A percentile compares a stretch with the other conserved stretches of the same genome.
Evolutionary conservation across 2,888 invertebrate genomes (phyloP).

Genomic region (Ophonus ardosiacus): DNA sequence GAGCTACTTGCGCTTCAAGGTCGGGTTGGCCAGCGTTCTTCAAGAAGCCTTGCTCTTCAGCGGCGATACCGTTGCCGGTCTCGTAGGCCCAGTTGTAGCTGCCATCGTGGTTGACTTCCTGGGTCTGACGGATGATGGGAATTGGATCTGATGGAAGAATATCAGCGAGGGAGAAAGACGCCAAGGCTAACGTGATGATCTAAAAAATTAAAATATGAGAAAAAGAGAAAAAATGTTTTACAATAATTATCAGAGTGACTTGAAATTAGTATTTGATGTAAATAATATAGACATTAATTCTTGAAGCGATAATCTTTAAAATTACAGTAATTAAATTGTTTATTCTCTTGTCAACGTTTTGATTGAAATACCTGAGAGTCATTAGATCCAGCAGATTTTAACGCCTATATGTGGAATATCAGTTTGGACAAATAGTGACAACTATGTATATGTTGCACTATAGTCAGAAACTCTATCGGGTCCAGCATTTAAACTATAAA

Average conservation of each 20-base stretch:
- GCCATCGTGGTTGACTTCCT: slow-evolving; percentile 74
- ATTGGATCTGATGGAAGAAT: slow-evolving; percentile 65
- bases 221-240: background rate
- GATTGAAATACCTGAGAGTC: too few relatives aligned
- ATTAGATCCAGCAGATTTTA: too few relatives aligned
- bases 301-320: too few relatives aligned
- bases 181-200: slow-evolving; percentile 64
- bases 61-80: slow-evolving; percentile 78
- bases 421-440: too few relatives aligned
- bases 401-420: too few relatives aligned
- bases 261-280: background rate
- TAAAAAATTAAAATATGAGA: background rate
- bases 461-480: too few relatives aligned
- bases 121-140: slow-evolving; percentile 65
- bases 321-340: too few relatives aligned
- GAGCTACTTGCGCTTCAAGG: slow-evolving; percentile 73
- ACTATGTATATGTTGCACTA: too few relatives aligned
- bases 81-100: slow-evolving; percentile 75
- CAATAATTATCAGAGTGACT: background rate
- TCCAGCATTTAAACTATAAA: too few relatives aligned
- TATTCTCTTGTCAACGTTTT: too few relatives aligned
- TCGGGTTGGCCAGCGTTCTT: slow-evolving; percentile 71
- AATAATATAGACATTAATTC: too few relatives aligned
- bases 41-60: slow-evolving; percentile 73
- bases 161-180: slow-evolving; percentile 64